Conservation (phyloP, 2,113 vertebrate species). For the Dendrocopos noguchii region DNA sequence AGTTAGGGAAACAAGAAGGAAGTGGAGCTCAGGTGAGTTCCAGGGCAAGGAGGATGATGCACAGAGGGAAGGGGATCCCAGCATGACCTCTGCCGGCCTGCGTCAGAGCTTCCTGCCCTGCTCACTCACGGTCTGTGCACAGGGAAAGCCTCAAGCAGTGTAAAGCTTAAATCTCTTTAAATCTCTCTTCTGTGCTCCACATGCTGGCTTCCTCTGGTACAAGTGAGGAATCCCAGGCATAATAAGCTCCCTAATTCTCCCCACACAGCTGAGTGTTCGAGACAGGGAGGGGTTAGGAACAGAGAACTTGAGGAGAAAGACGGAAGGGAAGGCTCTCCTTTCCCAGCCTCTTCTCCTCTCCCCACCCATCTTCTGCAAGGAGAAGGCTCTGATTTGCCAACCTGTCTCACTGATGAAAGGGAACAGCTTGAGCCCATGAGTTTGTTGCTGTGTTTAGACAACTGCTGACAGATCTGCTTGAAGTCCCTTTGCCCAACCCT, state of each 20-base stretch:
- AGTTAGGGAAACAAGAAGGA: not conserved
- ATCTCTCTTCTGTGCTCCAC: not conserved
- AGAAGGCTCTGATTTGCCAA: not conserved
- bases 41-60: not conserved
- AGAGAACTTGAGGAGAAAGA: not conserved
- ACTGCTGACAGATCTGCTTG: slow-evolving; percentile 2
- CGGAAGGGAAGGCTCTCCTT: not conserved
- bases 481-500: not conserved
- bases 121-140: not conserved
- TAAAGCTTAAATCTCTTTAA: not conserved
- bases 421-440: slow-evolving; percentile 53
- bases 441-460: slow-evolving; percentile 30
- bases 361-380: not conserved
- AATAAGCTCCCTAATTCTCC: not conserved
- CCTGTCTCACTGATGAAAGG: not conserved
- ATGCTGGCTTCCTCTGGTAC: not conserved
- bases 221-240: not conserved
- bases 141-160: not conserved
- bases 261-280: not conserved
- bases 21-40: not conserved
- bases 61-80: not conserved
- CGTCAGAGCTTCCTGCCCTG: not conserved
- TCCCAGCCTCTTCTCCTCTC: not conserved
- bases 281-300: not conserved
- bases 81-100: not conserved